These are phyloP conservation scores for Neolamprologus hecqui DNA, from an alignment of 2,113 vertebrate genomes.

Conservation along the genomic window DNA sequence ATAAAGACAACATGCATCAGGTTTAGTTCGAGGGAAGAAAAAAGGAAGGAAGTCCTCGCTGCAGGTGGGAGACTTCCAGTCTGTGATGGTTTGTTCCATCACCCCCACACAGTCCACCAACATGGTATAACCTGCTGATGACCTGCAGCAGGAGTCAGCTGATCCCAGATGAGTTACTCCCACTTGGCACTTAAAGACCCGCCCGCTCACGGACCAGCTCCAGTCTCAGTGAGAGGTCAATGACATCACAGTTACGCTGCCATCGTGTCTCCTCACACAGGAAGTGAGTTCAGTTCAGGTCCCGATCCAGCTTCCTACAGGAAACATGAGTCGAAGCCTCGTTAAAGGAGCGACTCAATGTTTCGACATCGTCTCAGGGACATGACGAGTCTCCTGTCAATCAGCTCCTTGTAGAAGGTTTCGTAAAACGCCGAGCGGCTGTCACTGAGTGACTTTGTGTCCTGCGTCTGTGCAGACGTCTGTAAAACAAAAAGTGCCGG, in stretches of 20 bases:
- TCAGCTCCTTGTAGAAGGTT: not conserved
- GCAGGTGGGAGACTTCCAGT: not conserved
- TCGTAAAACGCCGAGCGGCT: not conserved
- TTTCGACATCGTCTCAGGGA: not conserved
- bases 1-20: not conserved
- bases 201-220: not conserved
- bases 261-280: not conserved
- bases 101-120: not conserved
- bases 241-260: not conserved
- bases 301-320: not conserved
- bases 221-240: not conserved
- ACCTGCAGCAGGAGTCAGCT: not conserved
- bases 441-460: not conserved
- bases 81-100: not conserved
- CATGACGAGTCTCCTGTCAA: not conserved
- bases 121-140: not conserved
- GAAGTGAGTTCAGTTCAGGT: not conserved
- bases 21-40: not conserved
- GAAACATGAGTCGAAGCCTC: not conserved
- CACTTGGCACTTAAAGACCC: slow-evolving; percentile 20
- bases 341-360: not conserved
- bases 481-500: slow-evolving; percentile 3
- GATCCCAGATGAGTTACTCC: not conserved
- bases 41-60: not conserved
- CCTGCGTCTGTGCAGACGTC: not conserved